Conservation (phyloP, 2,113 vertebrate genomes). For the Aspidoscelis tigris region DNA sequence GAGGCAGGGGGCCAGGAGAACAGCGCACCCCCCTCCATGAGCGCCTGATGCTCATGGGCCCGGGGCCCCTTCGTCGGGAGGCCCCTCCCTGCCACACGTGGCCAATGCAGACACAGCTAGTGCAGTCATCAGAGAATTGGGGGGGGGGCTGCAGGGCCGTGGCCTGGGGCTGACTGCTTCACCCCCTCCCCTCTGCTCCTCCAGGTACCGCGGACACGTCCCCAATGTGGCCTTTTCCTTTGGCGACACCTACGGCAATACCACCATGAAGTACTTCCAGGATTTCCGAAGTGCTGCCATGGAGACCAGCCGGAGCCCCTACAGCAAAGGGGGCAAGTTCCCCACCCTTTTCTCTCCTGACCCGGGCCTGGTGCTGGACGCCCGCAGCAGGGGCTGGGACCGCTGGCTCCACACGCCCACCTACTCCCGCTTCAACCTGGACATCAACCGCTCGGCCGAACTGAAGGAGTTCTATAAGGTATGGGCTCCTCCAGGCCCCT, state of each 20-base stretch:
- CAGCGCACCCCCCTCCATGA: no score
- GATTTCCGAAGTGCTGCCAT: constrained; percentile 52
- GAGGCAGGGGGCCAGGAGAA: no score
- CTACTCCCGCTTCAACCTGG: constrained; percentile 64
- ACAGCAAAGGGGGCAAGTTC: constrained; percentile 57
- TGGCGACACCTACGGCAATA: constrained; percentile 58
- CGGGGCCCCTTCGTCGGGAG: no score
- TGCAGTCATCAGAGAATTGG: no score
- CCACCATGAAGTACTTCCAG: constrained; percentile 69
- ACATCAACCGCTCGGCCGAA: constrained; percentile 48
- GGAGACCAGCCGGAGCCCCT: constrained; percentile 43
- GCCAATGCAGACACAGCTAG: no score
- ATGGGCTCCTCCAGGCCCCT: not conserved
- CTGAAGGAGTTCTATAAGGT: constrained; percentile 74
- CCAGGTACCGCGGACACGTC: constrained; percentile 71
- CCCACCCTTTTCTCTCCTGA: constrained; percentile 65
- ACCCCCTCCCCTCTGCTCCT: not conserved
- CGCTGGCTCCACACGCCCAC: constrained; percentile 40
- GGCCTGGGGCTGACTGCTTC: no score
- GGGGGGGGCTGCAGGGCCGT: no score
- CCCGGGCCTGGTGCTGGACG: constrained; percentile 14
- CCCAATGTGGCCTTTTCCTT: constrained; percentile 57
- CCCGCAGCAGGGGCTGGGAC: not conserved
- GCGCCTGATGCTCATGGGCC: no score
- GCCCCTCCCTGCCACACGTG: no score